These are phyloP conservation scores for Aselliscus stoliczkanus DNA, from an alignment of 2,797 vertebrate genomes.

Conservation along the genomic window DNA sequence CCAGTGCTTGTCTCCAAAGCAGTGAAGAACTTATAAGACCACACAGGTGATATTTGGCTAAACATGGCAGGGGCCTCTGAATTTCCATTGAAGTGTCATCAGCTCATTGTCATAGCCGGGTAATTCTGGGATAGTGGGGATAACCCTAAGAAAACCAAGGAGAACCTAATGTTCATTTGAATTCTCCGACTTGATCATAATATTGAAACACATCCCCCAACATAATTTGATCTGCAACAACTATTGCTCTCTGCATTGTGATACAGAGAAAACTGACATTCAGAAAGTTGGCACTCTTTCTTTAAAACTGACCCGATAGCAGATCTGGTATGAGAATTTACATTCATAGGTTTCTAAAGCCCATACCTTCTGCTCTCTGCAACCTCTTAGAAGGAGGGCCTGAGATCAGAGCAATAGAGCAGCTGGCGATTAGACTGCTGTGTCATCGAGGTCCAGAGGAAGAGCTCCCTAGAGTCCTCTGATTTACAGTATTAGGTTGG, in stretches of 20 bases:
- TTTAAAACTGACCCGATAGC: background rate
- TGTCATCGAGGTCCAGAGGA: background rate
- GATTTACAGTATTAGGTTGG: background rate
- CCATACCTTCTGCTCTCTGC: background rate
- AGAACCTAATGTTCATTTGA: background rate
- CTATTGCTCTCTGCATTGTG: background rate
- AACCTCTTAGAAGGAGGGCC: background rate
- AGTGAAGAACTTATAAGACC: background rate
- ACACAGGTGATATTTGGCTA: background rate
- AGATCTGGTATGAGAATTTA: background rate
- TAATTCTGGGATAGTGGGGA: background rate
- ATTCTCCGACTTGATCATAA: background rate
- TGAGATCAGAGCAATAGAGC: background rate
- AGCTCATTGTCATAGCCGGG: background rate
- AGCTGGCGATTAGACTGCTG: background rate
- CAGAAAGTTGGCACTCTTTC: background rate
- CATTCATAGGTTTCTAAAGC: background rate
- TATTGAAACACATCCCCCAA: background rate
- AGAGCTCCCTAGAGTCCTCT: background rate
- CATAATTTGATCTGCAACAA: background rate
- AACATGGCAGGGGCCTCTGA: background rate
- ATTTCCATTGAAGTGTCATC: background rate
- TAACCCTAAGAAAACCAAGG: background rate
- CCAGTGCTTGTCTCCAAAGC: background rate
- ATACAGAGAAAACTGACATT: background rate